Evolutionary conservation across 2,797 vertebrate species (phyloP), one percentile per base, ranked within the genome.

Genomic region (Moxostoma hubbsi): DNA sequence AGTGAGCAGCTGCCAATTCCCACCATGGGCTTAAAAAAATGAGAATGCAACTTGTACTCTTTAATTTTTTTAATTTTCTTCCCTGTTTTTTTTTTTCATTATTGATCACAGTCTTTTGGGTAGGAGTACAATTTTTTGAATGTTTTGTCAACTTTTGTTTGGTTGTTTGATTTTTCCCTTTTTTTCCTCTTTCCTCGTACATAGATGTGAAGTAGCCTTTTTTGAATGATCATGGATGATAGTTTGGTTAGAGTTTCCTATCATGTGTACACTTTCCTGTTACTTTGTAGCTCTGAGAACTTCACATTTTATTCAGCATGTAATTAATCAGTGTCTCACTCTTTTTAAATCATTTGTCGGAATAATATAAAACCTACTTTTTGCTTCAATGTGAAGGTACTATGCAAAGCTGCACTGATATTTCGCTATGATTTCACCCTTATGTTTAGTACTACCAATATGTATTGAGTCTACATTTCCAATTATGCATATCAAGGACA

Each of bases 341-440:
- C 61, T 16, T 68, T 7, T 80, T 58, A 71, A 75, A 46, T 75
- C 45, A 24, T 24, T 24, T 47, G 24, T 62, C n/a, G 24, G 24
- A 24, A 24, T 24, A 24, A 24, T 24, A 24, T 24, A 24, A 24
- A 24, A 24, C 24, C 1, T 24, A 24, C 1, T 62, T 73, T 79
- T 58, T 80, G 83, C 81, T 75, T 71, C 70, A 58, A 79, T 85
- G 72, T 83, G 83, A 86, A 86, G 88, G 81, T 85, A 84, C 86
- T 89, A 90, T 91, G 89, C 90, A 90, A 88, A 85, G 84, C 84
- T 88, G 85, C 74, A 62, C 73, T 79, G 81, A 83, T 84, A 11
- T 84, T 68, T 61, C 16, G 85, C 71, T 45, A 4, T 77, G 73
- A 82, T 86, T 83, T 90, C 87, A 88, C 87, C 86, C 85, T 74